Evolutionary conservation across 2,888 invertebrate species (phyloP), one percentile per base, ranked within the genome.

Genomic region (Hirtodrosophila confusa): DNA sequence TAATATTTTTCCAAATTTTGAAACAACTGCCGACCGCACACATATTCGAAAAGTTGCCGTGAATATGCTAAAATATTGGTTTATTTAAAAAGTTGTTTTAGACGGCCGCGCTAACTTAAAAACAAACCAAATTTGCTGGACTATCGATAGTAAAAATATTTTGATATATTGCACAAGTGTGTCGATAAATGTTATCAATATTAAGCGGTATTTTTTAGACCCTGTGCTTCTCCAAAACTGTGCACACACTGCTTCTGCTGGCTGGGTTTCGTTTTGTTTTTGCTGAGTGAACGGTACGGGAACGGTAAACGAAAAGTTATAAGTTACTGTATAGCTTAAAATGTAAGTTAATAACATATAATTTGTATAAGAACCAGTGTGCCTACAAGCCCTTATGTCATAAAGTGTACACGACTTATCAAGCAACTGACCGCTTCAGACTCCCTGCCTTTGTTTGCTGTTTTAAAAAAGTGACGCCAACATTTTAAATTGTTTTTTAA

Each of bases 381-480:
- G 6, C 23, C 3, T 9, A 29, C 4, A 7, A 29, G 4, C 29
- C 1, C 9, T 4, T n/a, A 6, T 7, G 0, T 5, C 6, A 24
- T 2, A 3, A 44, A 53, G 1, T 5, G n/a, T 5, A 8, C 12
- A 37, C 3, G 4, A 1, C 4, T 37, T 41, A 6, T 47, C 1
- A 27, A 33, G 2, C 12, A 27, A 45, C 12, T 9, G 1, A 35
- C 9, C 11, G 12, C 11, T 8, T 17, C 3, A 17, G 17, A 17
- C 24, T 10, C 23, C 37, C 9, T 64, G 40, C 27, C 57, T 75
- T 73, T 75, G 69, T 75, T 55, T 39, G 31, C 27, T 17, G 55
- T 56, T 72, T 67, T 45, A 40, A 40, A 54, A 54, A 72, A 87
- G 72, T 75, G 87, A 80, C 87, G 87, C 80, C 67, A 84, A 77